Evolutionary conservation across 2,113 vertebrate species (phyloP), one percentile per base, ranked within the genome.

Genomic region (Regulus satrapa): DNA sequence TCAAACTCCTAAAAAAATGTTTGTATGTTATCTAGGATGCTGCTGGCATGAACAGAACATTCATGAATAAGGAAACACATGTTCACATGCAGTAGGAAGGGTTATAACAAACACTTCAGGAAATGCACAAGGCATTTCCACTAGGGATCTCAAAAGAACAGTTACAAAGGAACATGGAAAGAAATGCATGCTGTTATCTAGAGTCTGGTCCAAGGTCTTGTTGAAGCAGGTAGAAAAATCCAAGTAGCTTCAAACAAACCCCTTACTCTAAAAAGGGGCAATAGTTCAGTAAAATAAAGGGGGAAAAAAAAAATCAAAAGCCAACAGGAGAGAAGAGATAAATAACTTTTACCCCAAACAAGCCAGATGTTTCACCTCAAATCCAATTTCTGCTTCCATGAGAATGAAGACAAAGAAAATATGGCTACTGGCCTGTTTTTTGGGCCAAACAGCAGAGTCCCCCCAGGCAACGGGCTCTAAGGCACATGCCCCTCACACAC

Each of bases 341-440:
- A 96, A 95, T 79, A 83, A 96, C 78, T 67, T 86, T 86, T 80
- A 69, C 69, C 76, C 85, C 89, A 96, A 97, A 91, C 81, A 96
- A 95, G 95, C 73, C 93, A 97, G 80, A 90, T 97, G 93, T 96
- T 97, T 95, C 90, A 94, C 76, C 91, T 97, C 93, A 95, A 89
- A 93, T 96, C 75, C 49, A 96, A 83, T 97, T 95, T 96, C 93
- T 92, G 41, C 94, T 97, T 96, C 92, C 83, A 92, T 90, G 79
- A 97, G 67, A 80, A 90, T 94, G 80, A 89, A 64, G 66, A 89
- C 63, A 81, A 66, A 93, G 72, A 92, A 88, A 86, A 97, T 89
- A 77, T 54, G 79, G 40, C 72, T 76, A 11, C 92, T 94, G 92
- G 63, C 63, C 51, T 92, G 61, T 86, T 71, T 71, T 96, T 94